A percentile compares a stretch with the other conserved stretches of the same genome.
phyloP scores from a whole-genome alignment of 2,797 vertebrate species.

The Petrocephalus sullivani region DNA sequence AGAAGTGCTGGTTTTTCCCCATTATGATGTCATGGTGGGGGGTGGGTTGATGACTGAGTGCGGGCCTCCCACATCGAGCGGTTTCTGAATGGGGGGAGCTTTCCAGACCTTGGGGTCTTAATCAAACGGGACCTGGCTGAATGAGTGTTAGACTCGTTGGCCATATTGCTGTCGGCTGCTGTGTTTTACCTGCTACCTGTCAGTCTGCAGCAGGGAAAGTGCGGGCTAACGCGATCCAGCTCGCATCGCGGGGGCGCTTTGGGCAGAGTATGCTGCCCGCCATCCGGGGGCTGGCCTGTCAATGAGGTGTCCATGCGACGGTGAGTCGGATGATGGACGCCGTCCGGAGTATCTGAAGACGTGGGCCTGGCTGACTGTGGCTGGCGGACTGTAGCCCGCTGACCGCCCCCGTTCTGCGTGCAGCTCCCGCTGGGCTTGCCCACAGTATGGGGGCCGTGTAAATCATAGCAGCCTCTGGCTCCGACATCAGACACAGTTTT shows the following conservation, averaged over 20 bases:
- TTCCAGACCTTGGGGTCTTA: neutral
- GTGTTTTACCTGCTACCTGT: constrained; percentile 32
- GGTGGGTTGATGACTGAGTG: neutral
- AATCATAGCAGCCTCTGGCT: constrained; percentile 48
- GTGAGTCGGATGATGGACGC: constrained; percentile 59
- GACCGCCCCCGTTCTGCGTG: constrained; percentile 19
- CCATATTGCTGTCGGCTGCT: constrained; percentile 31
- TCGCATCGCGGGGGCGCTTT: constrained; percentile 30
- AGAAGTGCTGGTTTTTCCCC: constrained; percentile 31
- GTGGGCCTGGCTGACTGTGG: constrained; percentile 45
- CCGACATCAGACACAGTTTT: constrained; percentile 52
- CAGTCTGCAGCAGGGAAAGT: constrained; percentile 34
- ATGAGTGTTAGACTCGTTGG: neutral
- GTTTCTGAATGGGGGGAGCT: neutral
- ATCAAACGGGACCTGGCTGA: neutral
- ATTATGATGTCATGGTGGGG: neutral
- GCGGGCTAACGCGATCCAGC: constrained; percentile 38
- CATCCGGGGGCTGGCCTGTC: neutral
- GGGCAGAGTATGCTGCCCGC: neutral
- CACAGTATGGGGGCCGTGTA: constrained; percentile 47
- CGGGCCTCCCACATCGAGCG: constrained; percentile 5
- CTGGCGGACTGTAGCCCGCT: constrained; percentile 49
- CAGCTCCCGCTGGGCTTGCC: constrained; percentile 40
- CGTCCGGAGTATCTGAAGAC: constrained; percentile 46
- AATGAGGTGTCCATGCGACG: constrained; percentile 21